Percentiles rank a stretch among this genome's conserved stretches.
Evolutionary conservation across 2,888 invertebrate species (phyloP).

Genomic region (Oxycera nigricornis): DNA sequence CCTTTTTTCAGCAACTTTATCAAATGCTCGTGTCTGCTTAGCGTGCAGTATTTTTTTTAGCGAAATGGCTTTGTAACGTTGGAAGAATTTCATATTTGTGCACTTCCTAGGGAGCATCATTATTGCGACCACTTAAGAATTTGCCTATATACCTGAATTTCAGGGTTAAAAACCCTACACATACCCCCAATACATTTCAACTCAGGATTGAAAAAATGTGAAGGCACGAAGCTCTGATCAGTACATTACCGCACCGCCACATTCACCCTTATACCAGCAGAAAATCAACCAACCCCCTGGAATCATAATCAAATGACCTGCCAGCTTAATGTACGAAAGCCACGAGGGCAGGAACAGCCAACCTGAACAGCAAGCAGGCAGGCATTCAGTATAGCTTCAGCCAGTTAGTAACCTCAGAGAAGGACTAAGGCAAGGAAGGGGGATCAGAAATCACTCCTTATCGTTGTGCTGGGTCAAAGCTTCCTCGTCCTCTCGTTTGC

Average conservation of each 20-base stretch:
- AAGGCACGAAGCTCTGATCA: constrained; percentile 2
- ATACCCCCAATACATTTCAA: background rate
- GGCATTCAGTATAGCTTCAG: background rate
- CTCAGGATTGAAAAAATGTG: background rate
- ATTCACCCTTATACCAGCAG: background rate
- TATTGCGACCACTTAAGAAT: too few species aligned
- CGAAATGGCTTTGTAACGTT: too few species aligned
- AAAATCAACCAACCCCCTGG: constrained; percentile 16
- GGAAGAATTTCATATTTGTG: too few species aligned
- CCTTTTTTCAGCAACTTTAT: too few species aligned
- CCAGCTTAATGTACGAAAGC: constrained; percentile 45
- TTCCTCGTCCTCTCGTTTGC: constrained; percentile 13
- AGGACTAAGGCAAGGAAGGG: background rate
- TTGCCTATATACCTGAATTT: too few species aligned
- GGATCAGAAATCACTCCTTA: background rate
- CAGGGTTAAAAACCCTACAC: background rate
- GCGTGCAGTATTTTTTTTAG: too few species aligned
- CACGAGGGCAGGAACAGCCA: constrained; percentile 19
- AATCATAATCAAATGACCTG: constrained; percentile 45
- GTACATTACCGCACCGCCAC: constrained; percentile 13
- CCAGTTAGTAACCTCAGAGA: constrained; percentile 4
- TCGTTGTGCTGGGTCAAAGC: background rate
- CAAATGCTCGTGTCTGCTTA: too few species aligned
- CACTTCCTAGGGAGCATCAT: too few species aligned
- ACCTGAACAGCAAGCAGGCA: background rate